These are phyloP conservation scores for Macropodus opercularis DNA, from an alignment of 2,797 vertebrate species.

Conservation along the genomic window DNA sequence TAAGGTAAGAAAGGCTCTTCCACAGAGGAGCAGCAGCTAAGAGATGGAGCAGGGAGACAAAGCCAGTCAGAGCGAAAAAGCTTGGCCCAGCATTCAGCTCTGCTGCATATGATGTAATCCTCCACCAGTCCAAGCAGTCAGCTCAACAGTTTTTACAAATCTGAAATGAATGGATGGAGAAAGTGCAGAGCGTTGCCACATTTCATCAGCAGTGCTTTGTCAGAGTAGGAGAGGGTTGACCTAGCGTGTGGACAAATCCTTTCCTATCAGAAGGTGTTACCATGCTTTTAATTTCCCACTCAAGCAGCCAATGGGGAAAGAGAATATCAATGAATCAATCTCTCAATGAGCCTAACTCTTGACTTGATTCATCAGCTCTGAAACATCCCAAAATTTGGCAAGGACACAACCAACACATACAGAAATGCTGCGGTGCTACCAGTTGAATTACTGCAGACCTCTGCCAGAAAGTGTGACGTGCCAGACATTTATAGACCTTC, in stretches of 20 bases:
- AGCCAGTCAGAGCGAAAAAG: slow-evolving; percentile 56
- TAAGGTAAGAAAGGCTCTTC: slow-evolving; percentile 3
- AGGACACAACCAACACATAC: not conserved
- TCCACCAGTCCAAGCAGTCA: slow-evolving; percentile 37
- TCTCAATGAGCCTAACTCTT: slow-evolving; percentile 12
- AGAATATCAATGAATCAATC: not conserved
- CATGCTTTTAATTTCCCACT: not conserved
- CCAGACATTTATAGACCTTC: not conserved
- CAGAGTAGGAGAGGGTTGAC: not conserved
- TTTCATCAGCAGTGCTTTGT: not conserved
- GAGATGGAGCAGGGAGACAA: slow-evolving; percentile 57
- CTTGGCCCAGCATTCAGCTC: slow-evolving; percentile 56
- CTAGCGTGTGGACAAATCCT: not conserved
- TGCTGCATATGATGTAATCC: slow-evolving; percentile 74
- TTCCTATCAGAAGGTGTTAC: not conserved
- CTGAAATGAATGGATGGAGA: slow-evolving; percentile 13
- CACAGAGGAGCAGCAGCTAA: slow-evolving; percentile 18
- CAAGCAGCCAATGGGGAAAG: not conserved
- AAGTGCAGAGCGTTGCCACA: slow-evolving; percentile 5
- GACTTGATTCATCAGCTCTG: not conserved
- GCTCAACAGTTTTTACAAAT: slow-evolving; percentile 41
- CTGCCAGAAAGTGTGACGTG: not conserved
- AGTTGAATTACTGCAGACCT: not conserved
- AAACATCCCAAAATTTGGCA: slow-evolving; percentile 1
- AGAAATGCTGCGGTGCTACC: not conserved